Conservation (phyloP, 2,113 vertebrate species). For the Brachyhypopomus gauderio region DNA sequence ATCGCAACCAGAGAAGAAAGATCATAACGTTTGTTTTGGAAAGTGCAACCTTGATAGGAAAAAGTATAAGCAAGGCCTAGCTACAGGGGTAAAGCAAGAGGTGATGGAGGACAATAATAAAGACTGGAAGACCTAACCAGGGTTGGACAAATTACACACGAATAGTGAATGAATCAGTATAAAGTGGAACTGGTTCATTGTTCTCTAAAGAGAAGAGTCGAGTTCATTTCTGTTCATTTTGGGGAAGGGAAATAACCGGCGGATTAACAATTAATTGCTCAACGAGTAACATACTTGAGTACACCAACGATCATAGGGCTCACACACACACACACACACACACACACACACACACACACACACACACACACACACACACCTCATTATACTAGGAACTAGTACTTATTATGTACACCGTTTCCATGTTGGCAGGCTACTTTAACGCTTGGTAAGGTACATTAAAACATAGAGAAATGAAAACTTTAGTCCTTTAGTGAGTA, state of each 20-base stretch:
- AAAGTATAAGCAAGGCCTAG: not conserved
- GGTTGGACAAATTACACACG: not conserved
- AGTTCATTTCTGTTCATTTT: not conserved
- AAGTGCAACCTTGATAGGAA: not conserved
- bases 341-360: no score
- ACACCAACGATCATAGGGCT: no score
- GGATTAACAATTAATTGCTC: no score
- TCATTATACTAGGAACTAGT: no score
- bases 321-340: no score
- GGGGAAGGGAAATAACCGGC: no score
- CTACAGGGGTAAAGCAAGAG: not conserved
- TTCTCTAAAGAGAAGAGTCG: not conserved
- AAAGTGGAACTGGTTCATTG: not conserved
- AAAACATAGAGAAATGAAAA: no score
- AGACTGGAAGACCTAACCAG: not conserved
- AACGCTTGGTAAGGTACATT: no score
- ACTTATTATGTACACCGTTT: no score
- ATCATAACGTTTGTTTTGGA: not conserved
- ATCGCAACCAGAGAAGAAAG: not conserved
- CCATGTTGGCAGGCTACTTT: no score
- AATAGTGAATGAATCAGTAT: not conserved
- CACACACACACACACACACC: no score
- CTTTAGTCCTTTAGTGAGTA: not conserved
- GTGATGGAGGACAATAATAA: conserved; percentile 6
- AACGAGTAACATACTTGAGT: no score